Evolutionary conservation across 2,113 vertebrate species (phyloP), one percentile per base, ranked within the genome.

Genomic region (Oophaga pumilio): DNA sequence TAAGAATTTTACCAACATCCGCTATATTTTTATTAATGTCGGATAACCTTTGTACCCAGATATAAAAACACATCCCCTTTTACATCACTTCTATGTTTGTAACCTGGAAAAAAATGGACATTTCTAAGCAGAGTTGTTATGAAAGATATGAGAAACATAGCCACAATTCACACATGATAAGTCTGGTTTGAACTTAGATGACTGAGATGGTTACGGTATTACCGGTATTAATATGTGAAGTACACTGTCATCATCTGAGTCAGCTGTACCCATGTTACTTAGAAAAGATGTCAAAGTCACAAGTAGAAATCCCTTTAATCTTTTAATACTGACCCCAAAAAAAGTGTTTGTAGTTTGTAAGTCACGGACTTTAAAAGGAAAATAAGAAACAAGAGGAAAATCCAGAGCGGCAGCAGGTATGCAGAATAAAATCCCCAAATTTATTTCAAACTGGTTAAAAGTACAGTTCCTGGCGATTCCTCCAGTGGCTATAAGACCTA

Each of bases 1-100:
- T 88, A 88, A 88, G 79, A 33, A 60, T 87, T 87, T 82, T 28
- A 74, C 56, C 86, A 74, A 62, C 86, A 82, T 87, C 86, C 79
- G 78, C 53, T 13, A 82, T 82, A 76, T 24, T 76, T 74, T 82
- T 76, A 88, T 88, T 83, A 74, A 43, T 76, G 14, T n/a, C 26
- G 79, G 68, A 76, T 83, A 88, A 83, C 68, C 79, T 83, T 88
- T 88, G 79, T 64, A 83, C 86, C 24, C 18, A 17, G n/a, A 59
- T n/a, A n/a, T n/a, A n/a, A 82, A 88, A 83, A 66, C 64, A 80
- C 77, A 82, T 71, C 33, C 33, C 20, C 43, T 83, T 83, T 66
- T 62, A 53, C 59, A 64, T 88, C 57, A 87, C 82, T 52, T 28
- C 20, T 28, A 18, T 66, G 57, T 50, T 20, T 78, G 14, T 73